Evolutionary conservation across 1,140 invertebrate genomes (phyloP).

Genomic region (Lasioglossum albipes): DNA sequence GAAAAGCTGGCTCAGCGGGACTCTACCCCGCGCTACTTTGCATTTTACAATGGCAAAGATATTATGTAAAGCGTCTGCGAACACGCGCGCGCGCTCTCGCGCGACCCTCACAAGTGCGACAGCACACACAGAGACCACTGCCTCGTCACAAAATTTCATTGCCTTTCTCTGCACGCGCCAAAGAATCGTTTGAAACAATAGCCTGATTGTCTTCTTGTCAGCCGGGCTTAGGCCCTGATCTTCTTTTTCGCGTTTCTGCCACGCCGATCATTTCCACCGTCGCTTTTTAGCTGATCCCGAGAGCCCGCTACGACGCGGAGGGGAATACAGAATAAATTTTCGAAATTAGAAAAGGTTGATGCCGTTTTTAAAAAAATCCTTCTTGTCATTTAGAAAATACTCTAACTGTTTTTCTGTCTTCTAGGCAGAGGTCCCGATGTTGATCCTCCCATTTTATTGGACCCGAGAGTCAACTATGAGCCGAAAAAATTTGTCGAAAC

Average conservation of each 20-base stretch:
- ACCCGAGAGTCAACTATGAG: too few relatives aligned
- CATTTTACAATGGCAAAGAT: slow-evolving; percentile 77
- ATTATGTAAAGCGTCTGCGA: slow-evolving; percentile 73
- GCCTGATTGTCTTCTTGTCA: not conserved
- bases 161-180: not conserved
- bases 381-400: too few relatives aligned
- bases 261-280: too few relatives aligned
- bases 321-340: too few relatives aligned
- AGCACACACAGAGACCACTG: not conserved
- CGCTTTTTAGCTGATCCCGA: not conserved
- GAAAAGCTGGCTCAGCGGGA: slow-evolving; percentile 71
- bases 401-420: too few relatives aligned
- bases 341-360: too few relatives aligned
- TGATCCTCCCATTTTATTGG: too few relatives aligned
- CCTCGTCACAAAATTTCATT: slow-evolving; percentile 2
- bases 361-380: too few relatives aligned
- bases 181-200: slow-evolving; percentile 9
- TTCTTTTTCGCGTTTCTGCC: not conserved
- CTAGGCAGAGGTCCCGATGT: too few relatives aligned
- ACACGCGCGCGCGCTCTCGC: slow-evolving; percentile 27
- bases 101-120: not conserved
- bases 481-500: too few relatives aligned
- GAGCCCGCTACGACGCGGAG: too few relatives aligned
- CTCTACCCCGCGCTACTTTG: slow-evolving; percentile 70
- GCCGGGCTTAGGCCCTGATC: not conserved